Evolutionary conservation across 2,888 invertebrate species (phyloP), one percentile per base, ranked within the genome.

Genomic region (Melieria crassipennis): DNA sequence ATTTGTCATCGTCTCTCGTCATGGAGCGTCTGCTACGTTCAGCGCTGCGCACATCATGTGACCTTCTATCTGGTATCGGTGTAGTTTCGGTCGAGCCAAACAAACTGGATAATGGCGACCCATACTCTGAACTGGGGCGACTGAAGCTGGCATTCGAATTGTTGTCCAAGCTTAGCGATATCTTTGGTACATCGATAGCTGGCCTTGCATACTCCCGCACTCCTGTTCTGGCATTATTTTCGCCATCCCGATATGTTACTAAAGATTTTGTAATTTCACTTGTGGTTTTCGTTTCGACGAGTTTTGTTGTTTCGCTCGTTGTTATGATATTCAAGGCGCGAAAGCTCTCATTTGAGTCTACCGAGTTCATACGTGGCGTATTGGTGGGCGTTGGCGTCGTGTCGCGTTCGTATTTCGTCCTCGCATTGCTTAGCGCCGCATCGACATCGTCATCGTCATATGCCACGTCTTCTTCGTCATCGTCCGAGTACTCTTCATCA

Each of bases 1-100:
- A 86, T 47, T 81, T 81, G 46, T 86, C 85, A 76, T 85, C 84
- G 64, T 86, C 85, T 72, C 81, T 80, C 60, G 82, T 79, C 80
- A 83, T 78, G 60, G 83, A 83, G 16, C 84, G 81, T 47, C 82
- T 79, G 71, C 74, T 81, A 13, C 80, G 80, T 62, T 74, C 73
- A 48, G 61, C 69, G 61, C 47, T 30, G 63, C 68, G 43, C 13
- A 63, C 30, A 6, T 75, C 71, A 4, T 70, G 63, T 4, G 74
- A 69, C 45, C 69, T 76, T n/a, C 74, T 73, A 47, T 72, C 75
- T 3, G 77, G 77, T 73, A 77, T 79, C 55, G 82, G 83, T 67
- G 79, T 82, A 6, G 74, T 78, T 57, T 78, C 78, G 63, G 75
- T 75, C 7, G 78, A 80, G 64, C 80, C 81, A 56, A 77, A 78